These are phyloP conservation scores for Hypercompe scribonia DNA, from an alignment of 2,888 invertebrate species.

Conservation along the genomic window DNA sequence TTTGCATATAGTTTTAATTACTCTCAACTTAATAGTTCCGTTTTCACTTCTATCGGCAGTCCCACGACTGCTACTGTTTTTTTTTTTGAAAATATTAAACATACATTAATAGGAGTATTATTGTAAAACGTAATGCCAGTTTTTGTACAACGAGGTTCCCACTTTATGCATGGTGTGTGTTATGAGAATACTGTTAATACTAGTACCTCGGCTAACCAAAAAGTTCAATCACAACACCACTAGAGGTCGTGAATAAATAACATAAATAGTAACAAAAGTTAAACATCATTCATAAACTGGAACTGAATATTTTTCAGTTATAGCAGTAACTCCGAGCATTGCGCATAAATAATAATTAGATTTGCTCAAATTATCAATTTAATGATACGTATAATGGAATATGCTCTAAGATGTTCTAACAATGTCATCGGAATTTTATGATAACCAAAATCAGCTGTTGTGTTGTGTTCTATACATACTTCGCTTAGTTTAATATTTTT, in stretches of 20 bases:
- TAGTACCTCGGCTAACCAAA: not conserved
- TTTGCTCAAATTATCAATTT: not conserved
- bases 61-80: too few relatives aligned
- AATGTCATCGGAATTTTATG: not conserved
- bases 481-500: not conserved
- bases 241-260: not conserved
- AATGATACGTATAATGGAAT: not conserved
- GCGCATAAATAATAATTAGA: too few relatives aligned
- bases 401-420: not conserved
- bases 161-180: not conserved
- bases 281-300: not conserved
- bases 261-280: not conserved
- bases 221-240: not conserved
- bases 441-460: conserved; percentile 12
- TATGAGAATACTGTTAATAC: not conserved
- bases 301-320: not conserved
- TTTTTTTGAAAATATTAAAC: too few relatives aligned
- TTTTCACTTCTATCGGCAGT: too few relatives aligned
- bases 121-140: not conserved
- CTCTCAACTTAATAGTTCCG: too few relatives aligned
- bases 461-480: too few relatives aligned
- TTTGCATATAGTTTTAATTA: too few relatives aligned
- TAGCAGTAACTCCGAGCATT: not conserved
- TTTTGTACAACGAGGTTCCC: not conserved
- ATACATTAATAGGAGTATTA: too few relatives aligned